Percentiles rank a stretch among this genome's conserved stretches.
These are phyloP conservation scores for Apodemia mormo DNA, from an alignment of 2,888 invertebrate genomes.

Conservation along the genomic window DNA sequence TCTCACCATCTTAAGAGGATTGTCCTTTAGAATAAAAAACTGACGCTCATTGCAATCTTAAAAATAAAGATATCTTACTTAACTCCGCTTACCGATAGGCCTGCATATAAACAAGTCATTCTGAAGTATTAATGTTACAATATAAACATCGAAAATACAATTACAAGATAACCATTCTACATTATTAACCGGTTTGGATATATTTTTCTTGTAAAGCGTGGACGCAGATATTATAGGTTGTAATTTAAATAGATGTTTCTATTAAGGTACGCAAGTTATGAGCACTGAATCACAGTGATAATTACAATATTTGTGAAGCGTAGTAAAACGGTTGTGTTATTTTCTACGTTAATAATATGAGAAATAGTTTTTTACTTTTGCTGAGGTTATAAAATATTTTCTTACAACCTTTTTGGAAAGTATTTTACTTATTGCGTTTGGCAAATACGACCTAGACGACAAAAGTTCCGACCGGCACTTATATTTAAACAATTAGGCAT, in stretches of 20 bases:
- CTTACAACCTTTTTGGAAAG: too few species aligned
- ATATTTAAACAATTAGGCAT: too few species aligned
- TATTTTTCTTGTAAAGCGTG: conserved; percentile 24
- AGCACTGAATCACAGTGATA: neutral
- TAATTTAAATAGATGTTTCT: conserved; percentile 28
- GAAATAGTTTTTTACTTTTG: neutral
- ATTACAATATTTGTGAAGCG: conserved; percentile 15
- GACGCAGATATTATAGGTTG: conserved; percentile 21
- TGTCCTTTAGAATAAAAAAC: too few species aligned
- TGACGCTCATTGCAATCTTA: too few species aligned
- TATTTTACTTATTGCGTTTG: too few species aligned
- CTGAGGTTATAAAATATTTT: too few species aligned
- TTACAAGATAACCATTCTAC: conserved; percentile 12
- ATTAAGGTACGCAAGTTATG: conserved; percentile 19
- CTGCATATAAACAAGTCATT: conserved; percentile 7
- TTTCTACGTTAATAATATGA: neutral
- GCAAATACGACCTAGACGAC: too few species aligned
- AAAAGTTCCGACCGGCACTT: too few species aligned
- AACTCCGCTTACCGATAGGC: neutral
- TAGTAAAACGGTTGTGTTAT: neutral
- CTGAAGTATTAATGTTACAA: conserved; percentile 11
- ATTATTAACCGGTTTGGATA: conserved; percentile 12
- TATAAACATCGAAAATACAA: conserved; percentile 10
- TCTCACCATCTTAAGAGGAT: too few species aligned
- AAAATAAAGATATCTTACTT: conserved; percentile 7